These are phyloP conservation scores for Himalopsyche kuldschensis DNA, from an alignment of 2,888 invertebrate species.

Conservation along the genomic window DNA sequence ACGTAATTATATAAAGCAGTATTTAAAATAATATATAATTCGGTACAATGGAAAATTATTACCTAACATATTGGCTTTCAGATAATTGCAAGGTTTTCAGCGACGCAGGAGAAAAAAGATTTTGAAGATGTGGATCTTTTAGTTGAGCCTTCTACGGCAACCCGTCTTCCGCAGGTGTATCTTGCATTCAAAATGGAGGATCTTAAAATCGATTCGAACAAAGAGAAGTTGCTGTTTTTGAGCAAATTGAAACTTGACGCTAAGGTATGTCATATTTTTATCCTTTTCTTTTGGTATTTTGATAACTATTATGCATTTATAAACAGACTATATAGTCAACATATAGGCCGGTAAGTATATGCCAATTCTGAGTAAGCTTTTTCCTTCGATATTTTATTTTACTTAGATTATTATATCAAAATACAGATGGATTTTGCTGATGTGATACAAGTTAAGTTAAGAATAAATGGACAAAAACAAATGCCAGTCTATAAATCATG, in stretches of 20 bases:
- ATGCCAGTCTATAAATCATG: no score
- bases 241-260: constrained; percentile 66
- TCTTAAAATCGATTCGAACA: constrained; percentile 63
- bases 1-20: constrained; percentile 41
- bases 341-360: no score
- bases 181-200: constrained; percentile 67
- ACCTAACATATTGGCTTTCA: constrained; percentile 41
- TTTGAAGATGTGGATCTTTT: not conserved
- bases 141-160: constrained; percentile 43
- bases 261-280: constrained; percentile 53
- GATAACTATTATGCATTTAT: no score
- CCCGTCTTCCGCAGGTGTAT: constrained; percentile 59
- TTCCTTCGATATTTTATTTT: no score
- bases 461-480: no score
- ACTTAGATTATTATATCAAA: no score
- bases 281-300: not conserved
- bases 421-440: no score
- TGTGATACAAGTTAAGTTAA: no score
- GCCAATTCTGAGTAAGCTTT: no score
- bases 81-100: constrained; percentile 64
- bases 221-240: constrained; percentile 60
- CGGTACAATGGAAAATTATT: not conserved
- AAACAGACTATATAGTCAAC: no score
- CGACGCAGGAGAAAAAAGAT: constrained; percentile 40
- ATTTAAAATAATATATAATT: not conserved